Evolutionary conservation across 1,140 invertebrate species (phyloP), one percentile per base, ranked within the genome.

Genomic region (Daktulosphaira vitifoliae): DNA sequence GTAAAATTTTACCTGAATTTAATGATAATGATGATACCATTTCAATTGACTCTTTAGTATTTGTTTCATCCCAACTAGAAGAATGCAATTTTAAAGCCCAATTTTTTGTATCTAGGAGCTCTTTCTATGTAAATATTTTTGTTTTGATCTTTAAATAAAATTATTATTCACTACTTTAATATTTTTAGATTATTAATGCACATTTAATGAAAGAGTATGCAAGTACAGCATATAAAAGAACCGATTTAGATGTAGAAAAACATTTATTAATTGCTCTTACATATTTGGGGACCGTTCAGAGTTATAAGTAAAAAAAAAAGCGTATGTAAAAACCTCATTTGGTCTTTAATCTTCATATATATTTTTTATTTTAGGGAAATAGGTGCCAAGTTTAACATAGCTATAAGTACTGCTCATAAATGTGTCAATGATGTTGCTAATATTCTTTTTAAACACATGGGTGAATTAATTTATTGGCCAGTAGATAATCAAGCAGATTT

Each of bases 181-280:
- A n/a, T 48, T 46, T 11, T 22, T 11, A 62, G 56, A 29, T 62
- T 7, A n/a, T 48, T 29, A 46, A 16, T 15, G 2, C 5, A 29
- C 56, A 48, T 46, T 62, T 62, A 13, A 62, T 62, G 56, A 22
- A 62, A 62, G 56, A 62, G 44, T 62, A 20, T n/a, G 56, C 22
- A 7, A 46, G 13, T 33, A 33, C 44, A 16, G 9, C 56, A 7
- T 62, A 62, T 13, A 62, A 62, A 22, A 62, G 42, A 4, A 18
- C 56, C 20, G 39, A 48, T 29, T 7, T 29, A 3, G 56, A 62
- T 33, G 56, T 62, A n/a, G 56, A 62, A 48, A 62, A 62, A 48
- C 56, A 62, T 20, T 62, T 62, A 39, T 3, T 62, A 2, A 25
- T 62, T 8, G 20, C 56, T 44, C 16, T 62, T 3, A 48, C 56